Evolutionary conservation across 2,113 vertebrate genomes (phyloP).

Genomic region (Aspidoscelis tigris): DNA sequence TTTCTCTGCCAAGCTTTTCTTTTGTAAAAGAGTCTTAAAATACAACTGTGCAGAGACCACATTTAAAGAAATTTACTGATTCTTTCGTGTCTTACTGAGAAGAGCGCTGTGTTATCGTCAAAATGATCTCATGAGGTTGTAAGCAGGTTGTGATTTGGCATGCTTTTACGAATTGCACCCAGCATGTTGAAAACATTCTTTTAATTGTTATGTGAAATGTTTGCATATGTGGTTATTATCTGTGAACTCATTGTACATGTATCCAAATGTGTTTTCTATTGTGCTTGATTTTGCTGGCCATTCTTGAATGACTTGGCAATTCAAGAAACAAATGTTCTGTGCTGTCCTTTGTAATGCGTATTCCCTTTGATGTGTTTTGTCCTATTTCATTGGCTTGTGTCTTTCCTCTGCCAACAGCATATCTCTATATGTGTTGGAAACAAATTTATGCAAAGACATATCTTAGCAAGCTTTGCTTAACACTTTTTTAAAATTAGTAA

Average conservation of each 20-base stretch:
- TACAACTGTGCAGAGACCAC: conserved; percentile 67
- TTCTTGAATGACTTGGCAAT: conserved; percentile 85
- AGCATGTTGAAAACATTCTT: conserved; percentile 84
- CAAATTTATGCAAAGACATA: conserved; percentile 88
- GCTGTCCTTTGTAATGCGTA: conserved; percentile 85
- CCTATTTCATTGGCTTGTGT: conserved; percentile 80
- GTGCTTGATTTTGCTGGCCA: conserved; percentile 92
- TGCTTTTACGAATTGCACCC: conserved; percentile 85
- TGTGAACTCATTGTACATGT: conserved; percentile 85
- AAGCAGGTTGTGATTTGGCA: conserved; percentile 84
- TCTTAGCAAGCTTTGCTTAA: conserved; percentile 76
- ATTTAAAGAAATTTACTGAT: conserved; percentile 55
- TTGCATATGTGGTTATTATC: conserved; percentile 87
- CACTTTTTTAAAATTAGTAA: conserved; percentile 48
- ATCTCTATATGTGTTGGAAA: conserved; percentile 90
- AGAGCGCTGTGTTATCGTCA: conserved; percentile 63
- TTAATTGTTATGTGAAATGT: conserved; percentile 87
- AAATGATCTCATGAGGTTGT: conserved; percentile 72
- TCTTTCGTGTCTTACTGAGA: conserved; percentile 61
- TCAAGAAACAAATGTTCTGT: conserved; percentile 92
- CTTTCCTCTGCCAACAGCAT: conserved; percentile 87
- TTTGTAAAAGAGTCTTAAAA: conserved; percentile 50
- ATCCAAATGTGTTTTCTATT: conserved; percentile 87
- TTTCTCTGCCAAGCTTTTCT: conserved; percentile 71
- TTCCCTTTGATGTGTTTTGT: conserved; percentile 81